A percentile compares a stretch with the other conserved stretches of the same genome.
phyloP scores from a whole-genome alignment of 2,797 vertebrate species.

The Ctenochaetus hawaiiensis region DNA sequence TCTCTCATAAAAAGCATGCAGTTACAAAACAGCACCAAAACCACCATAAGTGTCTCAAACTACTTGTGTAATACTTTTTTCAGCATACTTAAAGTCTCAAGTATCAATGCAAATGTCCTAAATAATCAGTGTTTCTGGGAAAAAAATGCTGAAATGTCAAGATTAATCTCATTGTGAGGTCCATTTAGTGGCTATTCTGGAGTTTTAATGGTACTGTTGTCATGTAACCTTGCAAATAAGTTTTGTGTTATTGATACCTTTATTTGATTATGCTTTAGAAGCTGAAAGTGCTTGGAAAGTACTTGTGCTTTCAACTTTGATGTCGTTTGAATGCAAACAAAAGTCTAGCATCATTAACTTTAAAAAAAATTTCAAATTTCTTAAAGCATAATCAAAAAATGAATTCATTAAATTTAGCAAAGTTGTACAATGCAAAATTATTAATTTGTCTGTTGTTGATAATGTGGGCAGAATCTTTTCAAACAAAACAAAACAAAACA shows the following conservation, averaged over 20 bases:
- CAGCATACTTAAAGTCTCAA: slow-evolving; percentile 32
- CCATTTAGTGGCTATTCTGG: slow-evolving; percentile 13
- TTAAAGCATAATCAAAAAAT: background rate
- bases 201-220: background rate
- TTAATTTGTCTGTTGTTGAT: slow-evolving; percentile 8
- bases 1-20: slow-evolving; percentile 51
- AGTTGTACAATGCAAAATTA: background rate
- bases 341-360: background rate
- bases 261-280: background rate
- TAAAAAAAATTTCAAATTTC: background rate
- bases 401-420: background rate
- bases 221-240: background rate
- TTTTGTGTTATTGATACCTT: background rate
- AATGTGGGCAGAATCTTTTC: background rate
- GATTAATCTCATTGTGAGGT: slow-evolving; percentile 4
- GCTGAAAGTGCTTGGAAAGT: background rate
- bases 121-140: slow-evolving; percentile 2
- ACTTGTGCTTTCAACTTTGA: background rate
- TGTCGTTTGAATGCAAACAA: background rate
- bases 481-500: too few species aligned
- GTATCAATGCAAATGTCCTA: slow-evolving; percentile 2
- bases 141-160: slow-evolving; percentile 39
- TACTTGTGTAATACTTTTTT: slow-evolving; percentile 44
- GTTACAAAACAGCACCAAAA: slow-evolving; percentile 50
- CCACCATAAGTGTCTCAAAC: slow-evolving; percentile 23